phyloP scores from a whole-genome alignment of 2,888 invertebrate species.

The Cosmia pyralina region DNA sequence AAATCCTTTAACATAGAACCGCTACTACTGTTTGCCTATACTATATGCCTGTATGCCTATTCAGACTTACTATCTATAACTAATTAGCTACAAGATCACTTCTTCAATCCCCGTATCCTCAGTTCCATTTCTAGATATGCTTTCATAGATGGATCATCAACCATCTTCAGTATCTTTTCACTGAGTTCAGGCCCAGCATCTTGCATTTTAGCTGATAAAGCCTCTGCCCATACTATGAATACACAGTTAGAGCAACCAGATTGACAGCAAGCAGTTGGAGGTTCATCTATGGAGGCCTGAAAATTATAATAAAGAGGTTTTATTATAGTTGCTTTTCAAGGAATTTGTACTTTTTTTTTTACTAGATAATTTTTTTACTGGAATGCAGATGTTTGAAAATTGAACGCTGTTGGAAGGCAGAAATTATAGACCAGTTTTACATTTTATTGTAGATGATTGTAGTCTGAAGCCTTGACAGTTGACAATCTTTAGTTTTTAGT shows the following conservation, averaged over 20 bases:
- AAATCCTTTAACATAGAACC: too few species aligned
- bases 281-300: slow-evolving; percentile 90
- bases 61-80: background rate
- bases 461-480: background rate
- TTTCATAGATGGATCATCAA: slow-evolving; percentile 95
- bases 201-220: slow-evolving; percentile 91
- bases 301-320: slow-evolving; percentile 37
- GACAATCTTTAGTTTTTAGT: background rate
- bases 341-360: background rate
- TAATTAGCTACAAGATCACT: slow-evolving; percentile 46
- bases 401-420: background rate
- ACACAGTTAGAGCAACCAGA: slow-evolving; percentile 98
- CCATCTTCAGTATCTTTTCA: slow-evolving; percentile 93
- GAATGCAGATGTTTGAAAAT: too few species aligned
- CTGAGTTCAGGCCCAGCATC: slow-evolving; percentile 93
- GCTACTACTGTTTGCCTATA: too few species aligned
- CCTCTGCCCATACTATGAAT: slow-evolving; percentile 97
- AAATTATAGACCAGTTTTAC: background rate
- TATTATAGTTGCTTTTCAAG: background rate
- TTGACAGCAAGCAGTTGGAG: slow-evolving; percentile 96
- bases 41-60: too few species aligned
- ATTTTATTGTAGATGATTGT: too few species aligned
- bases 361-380: background rate
- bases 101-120: slow-evolving; percentile 81
- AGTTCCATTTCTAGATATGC: slow-evolving; percentile 95